Conservation (phyloP, 2,113 vertebrate species). For the Nematolebias whitei region DNA sequence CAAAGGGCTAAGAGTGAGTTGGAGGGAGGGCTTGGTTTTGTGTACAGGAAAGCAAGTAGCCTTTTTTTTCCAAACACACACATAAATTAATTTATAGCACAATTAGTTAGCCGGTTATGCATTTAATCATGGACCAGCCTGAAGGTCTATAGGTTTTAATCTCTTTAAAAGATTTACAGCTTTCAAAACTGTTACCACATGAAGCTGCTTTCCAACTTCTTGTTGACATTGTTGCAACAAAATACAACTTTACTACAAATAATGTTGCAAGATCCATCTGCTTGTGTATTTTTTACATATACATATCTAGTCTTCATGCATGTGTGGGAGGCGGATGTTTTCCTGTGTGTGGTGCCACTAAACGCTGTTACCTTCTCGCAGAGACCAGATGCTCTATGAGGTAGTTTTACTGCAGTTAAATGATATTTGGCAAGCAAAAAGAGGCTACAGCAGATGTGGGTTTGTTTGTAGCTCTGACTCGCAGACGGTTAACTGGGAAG, state of each 20-base stretch:
- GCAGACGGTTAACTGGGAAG: constrained; percentile 47
- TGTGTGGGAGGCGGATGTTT: constrained; percentile 18
- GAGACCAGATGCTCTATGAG: constrained; percentile 59
- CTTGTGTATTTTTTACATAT: background rate
- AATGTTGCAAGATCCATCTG: constrained; percentile 13
- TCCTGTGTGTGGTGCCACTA: constrained; percentile 11
- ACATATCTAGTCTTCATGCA: background rate
- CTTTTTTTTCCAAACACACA: background rate
- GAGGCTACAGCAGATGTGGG: constrained; percentile 54
- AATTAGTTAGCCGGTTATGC: constrained; percentile 16
- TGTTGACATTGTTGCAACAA: background rate
- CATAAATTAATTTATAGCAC: constrained; percentile 1
- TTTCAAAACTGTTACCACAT: constrained; percentile 8
- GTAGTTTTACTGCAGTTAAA: constrained; percentile 59
- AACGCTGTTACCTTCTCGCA: constrained; percentile 31
- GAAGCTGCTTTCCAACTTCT: background rate
- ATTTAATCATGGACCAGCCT: constrained; percentile 30
- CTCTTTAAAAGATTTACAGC: constrained; percentile 16
- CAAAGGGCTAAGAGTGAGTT: constrained; percentile 3
- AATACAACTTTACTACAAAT: background rate
- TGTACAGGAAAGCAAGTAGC: constrained; percentile 12
- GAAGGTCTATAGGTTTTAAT: constrained; percentile 22
- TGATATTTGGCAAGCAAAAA: constrained; percentile 61
- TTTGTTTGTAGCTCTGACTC: constrained; percentile 35
- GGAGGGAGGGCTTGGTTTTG: background rate